Evolutionary conservation across 1,140 invertebrate species (phyloP).

Genomic region (Drosophila melanica): DNA sequence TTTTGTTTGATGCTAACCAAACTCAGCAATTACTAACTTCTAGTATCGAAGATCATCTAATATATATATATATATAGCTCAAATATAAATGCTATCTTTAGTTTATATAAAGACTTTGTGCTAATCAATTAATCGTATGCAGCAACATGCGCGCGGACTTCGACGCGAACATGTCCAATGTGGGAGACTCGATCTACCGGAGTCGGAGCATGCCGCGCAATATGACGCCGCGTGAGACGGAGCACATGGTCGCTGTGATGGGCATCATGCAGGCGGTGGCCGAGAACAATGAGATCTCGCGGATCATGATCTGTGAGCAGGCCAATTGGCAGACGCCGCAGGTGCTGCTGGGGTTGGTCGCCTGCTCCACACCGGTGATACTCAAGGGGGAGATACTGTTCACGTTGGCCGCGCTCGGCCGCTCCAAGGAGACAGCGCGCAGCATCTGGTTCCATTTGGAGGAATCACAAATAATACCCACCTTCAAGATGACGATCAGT

Average conservation of each 20-base stretch:
- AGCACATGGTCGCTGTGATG: constrained; percentile 92
- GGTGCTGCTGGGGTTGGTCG: constrained; percentile 92
- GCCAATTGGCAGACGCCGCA: constrained; percentile 92
- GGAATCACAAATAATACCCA: constrained; percentile 91
- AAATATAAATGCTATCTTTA: no score
- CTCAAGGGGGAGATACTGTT: constrained; percentile 93
- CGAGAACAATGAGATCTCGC: constrained; percentile 90
- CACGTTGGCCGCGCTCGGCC: constrained; percentile 91
- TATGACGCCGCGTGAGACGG: constrained; percentile 93
- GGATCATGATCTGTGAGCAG: constrained; percentile 93
- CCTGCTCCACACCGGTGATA: constrained; percentile 92
- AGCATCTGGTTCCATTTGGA: constrained; percentile 95
- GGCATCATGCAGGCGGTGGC: constrained; percentile 91
- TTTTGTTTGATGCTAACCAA: no score
- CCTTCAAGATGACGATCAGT: constrained; percentile 87
- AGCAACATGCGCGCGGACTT: constrained; percentile 87
- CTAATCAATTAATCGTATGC: background rate
- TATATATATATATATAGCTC: no score
- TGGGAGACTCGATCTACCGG: constrained; percentile 87
- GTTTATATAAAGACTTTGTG: background rate
- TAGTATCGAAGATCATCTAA: no score
- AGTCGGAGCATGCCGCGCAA: constrained; percentile 86
- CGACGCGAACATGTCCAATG: constrained; percentile 79
- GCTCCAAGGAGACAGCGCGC: constrained; percentile 89
- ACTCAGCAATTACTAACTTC: no score